phyloP scores from a whole-genome alignment of 1,140 invertebrate genomes.

The Plectrocnemia conspersa region DNA sequence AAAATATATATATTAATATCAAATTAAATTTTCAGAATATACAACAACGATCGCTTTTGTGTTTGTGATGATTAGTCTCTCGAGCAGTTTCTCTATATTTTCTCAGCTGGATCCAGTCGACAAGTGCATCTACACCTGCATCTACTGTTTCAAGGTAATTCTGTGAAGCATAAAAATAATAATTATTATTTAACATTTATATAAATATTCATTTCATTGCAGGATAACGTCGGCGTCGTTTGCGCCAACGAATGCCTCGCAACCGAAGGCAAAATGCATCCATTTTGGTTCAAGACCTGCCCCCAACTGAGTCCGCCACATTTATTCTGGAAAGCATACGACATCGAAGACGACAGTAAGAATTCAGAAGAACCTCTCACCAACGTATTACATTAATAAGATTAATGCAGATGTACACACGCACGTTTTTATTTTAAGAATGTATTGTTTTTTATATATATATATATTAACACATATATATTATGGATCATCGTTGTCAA shows the following conservation, averaged over 20 bases:
- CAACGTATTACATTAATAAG: slow-evolving; percentile 7
- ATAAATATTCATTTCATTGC: slow-evolving; percentile 7
- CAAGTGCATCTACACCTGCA: slow-evolving; percentile 29
- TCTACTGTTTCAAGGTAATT: slow-evolving; percentile 30
- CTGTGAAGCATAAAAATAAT: background rate
- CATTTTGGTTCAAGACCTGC: slow-evolving; percentile 20
- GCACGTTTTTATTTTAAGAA: too few relatives aligned
- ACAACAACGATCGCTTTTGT: too few relatives aligned
- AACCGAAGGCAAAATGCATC: slow-evolving; percentile 24
- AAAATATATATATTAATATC: too few relatives aligned
- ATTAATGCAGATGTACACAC: too few relatives aligned
- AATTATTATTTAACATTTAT: background rate
- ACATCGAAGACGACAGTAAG: slow-evolving; percentile 2
- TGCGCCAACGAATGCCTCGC: slow-evolving; percentile 30
- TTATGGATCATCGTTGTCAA: too few relatives aligned
- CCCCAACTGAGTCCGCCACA: slow-evolving; percentile 25
- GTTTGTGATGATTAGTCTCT: too few relatives aligned
- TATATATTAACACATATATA: too few relatives aligned
- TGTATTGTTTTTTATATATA: too few relatives aligned
- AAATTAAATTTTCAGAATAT: too few relatives aligned
- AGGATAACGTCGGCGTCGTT: slow-evolving; percentile 21
- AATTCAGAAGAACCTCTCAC: background rate
- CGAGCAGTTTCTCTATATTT: slow-evolving; percentile 10
- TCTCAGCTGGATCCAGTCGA: slow-evolving; percentile 25
- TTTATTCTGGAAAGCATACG: slow-evolving; percentile 7